phyloP scores from a whole-genome alignment of 2,113 vertebrate species.

The Climacteris rufus region DNA sequence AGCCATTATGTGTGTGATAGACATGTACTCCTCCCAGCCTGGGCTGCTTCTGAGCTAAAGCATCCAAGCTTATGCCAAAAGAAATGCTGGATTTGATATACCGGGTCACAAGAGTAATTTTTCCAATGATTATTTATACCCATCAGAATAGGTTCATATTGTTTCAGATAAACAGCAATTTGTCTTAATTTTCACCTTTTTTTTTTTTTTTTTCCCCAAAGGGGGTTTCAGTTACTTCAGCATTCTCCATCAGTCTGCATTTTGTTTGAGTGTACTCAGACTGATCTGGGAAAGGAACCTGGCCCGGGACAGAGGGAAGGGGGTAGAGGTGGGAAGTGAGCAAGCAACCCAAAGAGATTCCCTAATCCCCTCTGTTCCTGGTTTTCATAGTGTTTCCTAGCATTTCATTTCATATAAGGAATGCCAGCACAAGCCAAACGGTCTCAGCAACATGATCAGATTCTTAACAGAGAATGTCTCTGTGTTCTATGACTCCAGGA shows the following conservation, averaged over 20 bases:
- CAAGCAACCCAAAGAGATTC: not conserved
- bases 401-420: conserved; percentile 8
- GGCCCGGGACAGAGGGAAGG: not conserved
- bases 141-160: not conserved
- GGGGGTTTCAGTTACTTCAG: not conserved
- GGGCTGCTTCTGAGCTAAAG: not conserved
- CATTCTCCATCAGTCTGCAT: not conserved
- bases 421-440: not conserved
- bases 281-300: not conserved
- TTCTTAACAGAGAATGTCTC: not conserved
- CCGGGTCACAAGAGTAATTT: not conserved
- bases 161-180: not conserved
- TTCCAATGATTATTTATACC: not conserved
- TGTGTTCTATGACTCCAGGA: conserved; percentile 43
- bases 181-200: not conserved
- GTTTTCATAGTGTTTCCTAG: not conserved
- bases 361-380: not conserved
- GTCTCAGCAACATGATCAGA: not conserved
- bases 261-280: not conserved
- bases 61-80: not conserved
- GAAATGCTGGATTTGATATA: not conserved
- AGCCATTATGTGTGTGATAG: not conserved
- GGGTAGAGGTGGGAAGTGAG: not conserved
- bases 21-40: not conserved
- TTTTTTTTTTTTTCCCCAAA: rapidly evolving